Conservation (phyloP, 2,113 vertebrate species). For the Pungitius pungitius region DNA sequence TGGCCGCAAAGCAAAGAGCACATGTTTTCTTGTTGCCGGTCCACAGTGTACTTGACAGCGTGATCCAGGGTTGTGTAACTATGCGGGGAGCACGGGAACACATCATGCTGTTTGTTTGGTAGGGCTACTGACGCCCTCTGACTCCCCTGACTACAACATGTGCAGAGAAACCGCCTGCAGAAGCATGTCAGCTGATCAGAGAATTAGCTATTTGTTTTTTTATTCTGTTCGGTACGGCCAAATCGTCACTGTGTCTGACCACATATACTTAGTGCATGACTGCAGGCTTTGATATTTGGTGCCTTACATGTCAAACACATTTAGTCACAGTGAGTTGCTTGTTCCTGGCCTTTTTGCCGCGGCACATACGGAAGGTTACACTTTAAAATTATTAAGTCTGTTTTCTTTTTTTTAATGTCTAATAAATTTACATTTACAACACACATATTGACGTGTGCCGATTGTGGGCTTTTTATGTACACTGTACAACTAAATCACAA, state of each 20-base stretch:
- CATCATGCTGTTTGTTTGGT: constrained; percentile 56
- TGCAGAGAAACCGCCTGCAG: constrained; percentile 51
- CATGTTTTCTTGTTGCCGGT: constrained; percentile 38
- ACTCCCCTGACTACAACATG: constrained; percentile 30
- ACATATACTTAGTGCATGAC: not conserved
- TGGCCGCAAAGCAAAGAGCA: constrained; percentile 1
- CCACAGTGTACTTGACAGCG: constrained; percentile 22
- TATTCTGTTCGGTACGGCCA: not conserved
- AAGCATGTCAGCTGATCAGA: constrained; percentile 47
- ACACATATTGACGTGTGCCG: constrained; percentile 8
- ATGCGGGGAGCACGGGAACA: constrained; percentile 52
- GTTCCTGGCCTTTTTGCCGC: not conserved
- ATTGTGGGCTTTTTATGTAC: not conserved
- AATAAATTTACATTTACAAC: not conserved
- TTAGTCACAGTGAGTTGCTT: not conserved
- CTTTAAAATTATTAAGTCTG: not conserved
- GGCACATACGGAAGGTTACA: not conserved
- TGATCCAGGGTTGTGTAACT: constrained; percentile 64
- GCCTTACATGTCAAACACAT: not conserved
- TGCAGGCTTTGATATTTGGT: not conserved
- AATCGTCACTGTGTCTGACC: not conserved
- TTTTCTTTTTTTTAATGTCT: not conserved
- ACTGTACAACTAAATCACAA: not conserved
- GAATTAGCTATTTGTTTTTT: constrained; percentile 13
- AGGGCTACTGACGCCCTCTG: constrained; percentile 10